A percentile compares a stretch with the other conserved stretches of the same genome.
Conservation (phyloP, 1,140 invertebrate species). For the Psilanteris sp. region DNA sequence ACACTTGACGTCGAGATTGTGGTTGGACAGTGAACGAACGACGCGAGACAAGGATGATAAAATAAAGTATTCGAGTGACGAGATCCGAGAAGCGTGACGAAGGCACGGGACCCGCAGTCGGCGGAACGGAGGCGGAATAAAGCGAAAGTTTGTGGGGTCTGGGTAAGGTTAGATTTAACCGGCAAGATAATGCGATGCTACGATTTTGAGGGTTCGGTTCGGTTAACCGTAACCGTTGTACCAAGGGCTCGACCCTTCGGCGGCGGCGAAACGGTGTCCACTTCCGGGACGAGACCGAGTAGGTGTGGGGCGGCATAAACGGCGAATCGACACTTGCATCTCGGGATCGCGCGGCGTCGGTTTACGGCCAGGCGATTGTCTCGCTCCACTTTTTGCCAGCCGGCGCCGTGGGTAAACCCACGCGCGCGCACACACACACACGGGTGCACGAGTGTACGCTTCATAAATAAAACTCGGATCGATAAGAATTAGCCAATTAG, state of each 20-base stretch:
- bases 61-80: slow-evolving; percentile 20
- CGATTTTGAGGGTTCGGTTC: slow-evolving; percentile 70
- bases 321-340: no score
- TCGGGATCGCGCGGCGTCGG: no score
- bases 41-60: slow-evolving; percentile 33
- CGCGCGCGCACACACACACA: no score
- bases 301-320: no score
- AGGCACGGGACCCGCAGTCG: slow-evolving; percentile 10
- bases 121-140: slow-evolving; percentile 42
- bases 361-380: no score
- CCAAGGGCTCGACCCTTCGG: slow-evolving; percentile 68
- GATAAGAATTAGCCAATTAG: slow-evolving; percentile 27
- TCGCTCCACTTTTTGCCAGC: no score
- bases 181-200: slow-evolving; percentile 70
- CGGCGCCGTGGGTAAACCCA: no score
- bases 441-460: no score
- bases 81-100: slow-evolving; percentile 40
- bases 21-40: slow-evolving; percentile 26
- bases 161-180: slow-evolving; percentile 58
- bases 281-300: slow-evolving; percentile 62
- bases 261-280: slow-evolving; percentile 72
- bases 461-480: slow-evolving; percentile 8
- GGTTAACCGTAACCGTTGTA: slow-evolving; percentile 73
- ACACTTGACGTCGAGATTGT: slow-evolving; percentile 51
- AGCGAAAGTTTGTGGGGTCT: slow-evolving; percentile 47